phyloP scores from a whole-genome alignment of 2,113 vertebrate genomes.

The Trematomus loennbergii region DNA sequence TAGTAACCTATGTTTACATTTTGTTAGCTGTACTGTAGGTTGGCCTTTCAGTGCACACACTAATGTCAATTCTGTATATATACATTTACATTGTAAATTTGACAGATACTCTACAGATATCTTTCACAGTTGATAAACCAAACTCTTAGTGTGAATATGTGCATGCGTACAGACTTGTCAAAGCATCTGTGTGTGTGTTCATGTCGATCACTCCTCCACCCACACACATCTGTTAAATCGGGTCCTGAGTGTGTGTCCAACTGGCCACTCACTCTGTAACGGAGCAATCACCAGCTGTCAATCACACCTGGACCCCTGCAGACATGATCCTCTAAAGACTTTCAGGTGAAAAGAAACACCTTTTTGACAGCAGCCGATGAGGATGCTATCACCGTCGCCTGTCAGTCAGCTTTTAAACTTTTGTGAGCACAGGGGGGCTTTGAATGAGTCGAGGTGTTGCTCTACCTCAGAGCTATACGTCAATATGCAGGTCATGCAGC shows the following conservation, averaged over 20 bases:
- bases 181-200: not conserved
- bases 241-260: conserved; percentile 33
- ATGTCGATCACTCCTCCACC: conserved; percentile 3
- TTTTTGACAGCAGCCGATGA: conserved; percentile 33
- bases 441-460: not conserved
- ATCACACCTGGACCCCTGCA: conserved; percentile 37
- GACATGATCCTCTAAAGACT: conserved; percentile 37
- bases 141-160: not conserved
- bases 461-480: not conserved
- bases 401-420: conserved; percentile 26
- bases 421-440: not conserved
- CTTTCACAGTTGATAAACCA: not conserved
- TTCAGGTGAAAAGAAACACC: not conserved
- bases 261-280: conserved; percentile 40
- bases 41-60: too few relatives aligned
- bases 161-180: conserved; percentile 1
- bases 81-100: too few relatives aligned
- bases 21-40: too few relatives aligned
- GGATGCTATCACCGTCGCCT: not conserved
- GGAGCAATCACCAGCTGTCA: conserved; percentile 44
- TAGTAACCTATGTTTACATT: too few relatives aligned
- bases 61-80: too few relatives aligned
- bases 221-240: conserved; percentile 21
- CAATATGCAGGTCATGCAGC: conserved; percentile 5
- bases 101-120: too few relatives aligned